These are phyloP conservation scores for Dryococelus australis DNA, from an alignment of 2,888 invertebrate species.

Conservation along the genomic window DNA sequence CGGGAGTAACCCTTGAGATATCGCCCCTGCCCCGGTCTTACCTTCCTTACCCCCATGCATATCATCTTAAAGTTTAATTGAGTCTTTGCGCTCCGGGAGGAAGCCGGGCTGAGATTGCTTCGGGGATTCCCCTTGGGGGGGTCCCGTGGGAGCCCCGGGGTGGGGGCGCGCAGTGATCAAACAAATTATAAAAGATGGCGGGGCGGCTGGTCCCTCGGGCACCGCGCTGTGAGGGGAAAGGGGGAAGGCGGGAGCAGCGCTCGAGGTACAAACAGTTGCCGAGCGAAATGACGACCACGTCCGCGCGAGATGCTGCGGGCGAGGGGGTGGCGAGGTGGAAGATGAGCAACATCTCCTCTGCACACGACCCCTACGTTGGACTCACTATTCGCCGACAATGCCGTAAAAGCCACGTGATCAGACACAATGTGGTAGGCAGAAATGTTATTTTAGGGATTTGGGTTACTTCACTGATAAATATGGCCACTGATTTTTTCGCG, in stretches of 20 bases:
- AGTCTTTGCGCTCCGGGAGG: slow-evolving; percentile 66
- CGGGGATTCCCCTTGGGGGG: slow-evolving; percentile 58
- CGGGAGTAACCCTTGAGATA: slow-evolving; percentile 44
- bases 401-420: no score
- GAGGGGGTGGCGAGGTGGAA: no score
- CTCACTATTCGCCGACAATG: no score
- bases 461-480: no score
- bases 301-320: no score
- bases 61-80: slow-evolving; percentile 77
- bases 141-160: slow-evolving; percentile 50
- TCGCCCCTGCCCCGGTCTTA: slow-evolving; percentile 53
- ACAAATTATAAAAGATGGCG: slow-evolving; percentile 60
- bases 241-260: slow-evolving; percentile 31
- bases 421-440: no score
- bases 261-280: slow-evolving; percentile 42
- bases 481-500: no score
- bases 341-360: no score
- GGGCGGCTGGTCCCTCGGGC: slow-evolving; percentile 36
- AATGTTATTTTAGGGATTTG: no score
- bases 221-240: background rate
- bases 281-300: slow-evolving; percentile 39
- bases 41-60: slow-evolving; percentile 67
- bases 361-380: no score
- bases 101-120: slow-evolving; percentile 56
- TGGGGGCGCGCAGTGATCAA: slow-evolving; percentile 55